A percentile compares a stretch with the other conserved stretches of the same genome.
These are phyloP conservation scores for Drosophila sechellia DNA, from an alignment of 1,140 invertebrate species.

Conservation along the genomic window DNA sequence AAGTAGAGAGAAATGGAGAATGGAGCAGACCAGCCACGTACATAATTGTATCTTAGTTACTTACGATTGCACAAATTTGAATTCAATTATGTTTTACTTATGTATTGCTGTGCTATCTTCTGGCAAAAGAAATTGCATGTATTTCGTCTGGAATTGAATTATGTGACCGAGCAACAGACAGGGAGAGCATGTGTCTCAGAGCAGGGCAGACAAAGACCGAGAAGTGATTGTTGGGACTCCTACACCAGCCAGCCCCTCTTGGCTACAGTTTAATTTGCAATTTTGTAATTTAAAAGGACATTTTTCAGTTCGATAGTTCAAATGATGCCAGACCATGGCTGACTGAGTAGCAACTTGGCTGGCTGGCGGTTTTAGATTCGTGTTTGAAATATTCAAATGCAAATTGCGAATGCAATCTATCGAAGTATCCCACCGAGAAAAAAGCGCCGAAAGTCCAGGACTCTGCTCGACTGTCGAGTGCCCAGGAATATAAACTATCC, in stretches of 20 bases:
- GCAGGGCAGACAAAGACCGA: conserved; percentile 13
- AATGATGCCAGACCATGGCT: conserved; percentile 72
- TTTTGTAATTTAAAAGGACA: conserved; percentile 83
- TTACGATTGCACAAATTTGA: conserved; percentile 79
- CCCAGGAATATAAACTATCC: conserved; percentile 2
- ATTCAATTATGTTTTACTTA: conserved; percentile 70
- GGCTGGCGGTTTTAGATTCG: conserved; percentile 59
- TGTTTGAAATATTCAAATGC: conserved; percentile 69
- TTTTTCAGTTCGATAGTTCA: conserved; percentile 82
- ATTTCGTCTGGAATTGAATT: conserved; percentile 79
- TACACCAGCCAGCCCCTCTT: conserved; percentile 29
- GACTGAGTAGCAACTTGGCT: conserved; percentile 45
- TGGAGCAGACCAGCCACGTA: conserved; percentile 69
- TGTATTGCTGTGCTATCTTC: conserved; percentile 54
- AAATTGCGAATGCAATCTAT: conserved; percentile 75
- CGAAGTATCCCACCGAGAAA: conserved; percentile 31
- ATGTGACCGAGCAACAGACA: conserved; percentile 62
- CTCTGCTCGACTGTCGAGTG: conserved; percentile 18
- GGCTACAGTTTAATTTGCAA: conserved; percentile 80
- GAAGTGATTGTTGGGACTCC: conserved; percentile 49
- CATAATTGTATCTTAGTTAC: conserved; percentile 83
- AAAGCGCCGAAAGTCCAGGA: background rate
- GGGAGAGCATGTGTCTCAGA: background rate
- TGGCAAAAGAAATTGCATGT: conserved; percentile 77
- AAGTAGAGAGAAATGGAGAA: conserved; percentile 21